Evolutionary conservation across 1,140 invertebrate species (phyloP).

Genomic region (roundworm (Caenorhabditis elegans)): WBcel235 BX284606.5:10481001-10481500

Average conservation of each 20-base stretch:
- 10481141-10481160: background rate
- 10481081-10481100: no score
- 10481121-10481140: no score
- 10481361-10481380: background rate
- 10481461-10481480: background rate
- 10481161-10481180: no score
- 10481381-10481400: background rate
- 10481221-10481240: background rate
- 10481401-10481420: background rate
- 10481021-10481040: no score
- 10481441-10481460: background rate
- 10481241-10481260: background rate
- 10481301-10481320: background rate
- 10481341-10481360: conserved; percentile 14
- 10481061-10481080: no score
- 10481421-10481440: background rate
- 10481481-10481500: background rate
- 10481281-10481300: background rate
- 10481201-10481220: background rate
- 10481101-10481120: no score
- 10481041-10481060: no score
- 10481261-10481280: background rate
- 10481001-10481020: no score
- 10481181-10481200: no score
- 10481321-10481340: conserved; percentile 18